A percentile compares a stretch with the other conserved stretches of the same genome.
These are phyloP conservation scores for Cyrtonyx montezumae DNA, from an alignment of 2,113 vertebrate genomes.

Conservation along the genomic window DNA sequence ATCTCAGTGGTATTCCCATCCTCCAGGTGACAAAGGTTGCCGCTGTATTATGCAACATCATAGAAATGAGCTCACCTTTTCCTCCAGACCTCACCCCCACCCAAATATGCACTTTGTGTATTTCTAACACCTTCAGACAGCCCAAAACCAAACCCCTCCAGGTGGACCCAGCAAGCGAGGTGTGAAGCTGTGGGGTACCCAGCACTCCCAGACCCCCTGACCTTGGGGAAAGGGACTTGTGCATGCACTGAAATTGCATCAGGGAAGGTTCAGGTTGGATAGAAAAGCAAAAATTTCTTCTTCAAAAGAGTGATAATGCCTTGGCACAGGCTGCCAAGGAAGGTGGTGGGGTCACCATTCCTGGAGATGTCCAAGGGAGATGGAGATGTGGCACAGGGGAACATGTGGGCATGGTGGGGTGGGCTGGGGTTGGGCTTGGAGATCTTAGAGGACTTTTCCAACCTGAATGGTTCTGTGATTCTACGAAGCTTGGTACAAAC, in stretches of 20 bases:
- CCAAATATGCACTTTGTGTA: conserved; percentile 41
- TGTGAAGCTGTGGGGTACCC: background rate
- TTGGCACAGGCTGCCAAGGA: background rate
- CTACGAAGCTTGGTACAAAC: background rate
- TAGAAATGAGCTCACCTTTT: background rate
- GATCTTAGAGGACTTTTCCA: background rate
- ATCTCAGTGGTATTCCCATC: conserved; percentile 49
- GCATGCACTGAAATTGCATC: background rate
- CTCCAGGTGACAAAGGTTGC: conserved; percentile 61
- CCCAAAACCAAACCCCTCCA: conserved; percentile 43
- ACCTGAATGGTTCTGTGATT: background rate
- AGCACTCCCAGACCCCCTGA: conserved; percentile 1
- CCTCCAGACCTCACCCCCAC: conserved; percentile 49
- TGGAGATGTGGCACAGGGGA: background rate
- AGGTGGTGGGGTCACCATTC: background rate
- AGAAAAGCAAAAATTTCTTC: background rate
- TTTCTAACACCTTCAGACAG: conserved; percentile 45
- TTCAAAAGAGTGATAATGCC: background rate
- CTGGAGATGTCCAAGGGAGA: background rate
- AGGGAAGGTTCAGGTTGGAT: background rate
- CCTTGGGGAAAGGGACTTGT: background rate
- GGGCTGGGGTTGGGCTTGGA: background rate
- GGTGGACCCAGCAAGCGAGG: background rate
- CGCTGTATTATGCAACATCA: background rate
- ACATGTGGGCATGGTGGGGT: background rate